Evolutionary conservation across 1,140 invertebrate genomes (phyloP).

Genomic region (Eriosoma lanigerum): DNA sequence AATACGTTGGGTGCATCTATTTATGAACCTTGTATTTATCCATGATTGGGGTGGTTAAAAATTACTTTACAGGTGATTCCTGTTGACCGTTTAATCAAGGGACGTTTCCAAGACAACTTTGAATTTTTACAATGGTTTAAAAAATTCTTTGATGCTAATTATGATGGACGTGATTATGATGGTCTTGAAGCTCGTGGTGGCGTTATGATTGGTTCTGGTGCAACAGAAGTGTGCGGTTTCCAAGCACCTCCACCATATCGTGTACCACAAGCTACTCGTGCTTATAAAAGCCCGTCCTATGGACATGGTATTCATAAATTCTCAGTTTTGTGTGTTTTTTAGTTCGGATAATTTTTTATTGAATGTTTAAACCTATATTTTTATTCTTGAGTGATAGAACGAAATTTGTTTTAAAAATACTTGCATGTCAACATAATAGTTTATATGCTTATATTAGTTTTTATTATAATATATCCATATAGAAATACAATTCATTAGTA

Average conservation of each 20-base stretch:
- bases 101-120: constrained; percentile 99
- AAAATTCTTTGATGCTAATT: constrained; percentile 99
- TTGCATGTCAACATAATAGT: constrained; percentile 13
- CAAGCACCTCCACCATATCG: constrained; percentile 53
- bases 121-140: constrained; percentile 99
- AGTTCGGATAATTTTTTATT: constrained; percentile 22
- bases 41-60: constrained; percentile 19
- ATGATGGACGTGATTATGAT: constrained; percentile 93
- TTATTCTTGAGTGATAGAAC: not conserved
- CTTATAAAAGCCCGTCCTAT: constrained; percentile 48
- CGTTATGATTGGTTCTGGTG: constrained; percentile 67
- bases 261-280: constrained; percentile 43
- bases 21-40: constrained; percentile 12
- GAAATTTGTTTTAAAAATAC: not conserved
- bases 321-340: constrained; percentile 31
- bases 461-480: not conserved
- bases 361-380: not conserved
- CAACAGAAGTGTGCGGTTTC: constrained; percentile 53
- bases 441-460: not conserved
- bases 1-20: not conserved
- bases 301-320: constrained; percentile 46
- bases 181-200: constrained; percentile 81
- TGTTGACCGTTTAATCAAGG: constrained; percentile 96
- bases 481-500: not conserved
- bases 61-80: constrained; percentile 81